Conservation (phyloP, 2,888 invertebrate genomes). For the Stenodema calcarata region DNA sequence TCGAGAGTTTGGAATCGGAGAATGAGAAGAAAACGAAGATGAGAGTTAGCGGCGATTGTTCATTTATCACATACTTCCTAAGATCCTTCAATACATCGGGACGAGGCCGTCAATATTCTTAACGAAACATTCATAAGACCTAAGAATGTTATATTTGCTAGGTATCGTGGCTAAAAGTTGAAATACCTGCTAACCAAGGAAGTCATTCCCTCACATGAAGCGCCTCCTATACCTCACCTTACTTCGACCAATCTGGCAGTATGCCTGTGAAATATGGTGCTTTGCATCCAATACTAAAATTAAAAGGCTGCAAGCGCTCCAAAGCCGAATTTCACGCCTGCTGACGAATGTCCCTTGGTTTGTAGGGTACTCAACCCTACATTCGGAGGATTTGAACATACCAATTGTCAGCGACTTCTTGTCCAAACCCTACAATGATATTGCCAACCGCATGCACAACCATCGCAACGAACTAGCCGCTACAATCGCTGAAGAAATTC, state of each 20-base stretch:
- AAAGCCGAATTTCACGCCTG: not conserved
- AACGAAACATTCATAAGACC: too few species aligned
- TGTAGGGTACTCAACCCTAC: not conserved
- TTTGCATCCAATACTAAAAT: not conserved
- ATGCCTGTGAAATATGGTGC: not conserved
- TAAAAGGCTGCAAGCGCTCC: not conserved
- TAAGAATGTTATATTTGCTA: too few species aligned
- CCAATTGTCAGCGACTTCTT: not conserved
- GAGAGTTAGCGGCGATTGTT: too few species aligned
- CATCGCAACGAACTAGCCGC: not conserved
- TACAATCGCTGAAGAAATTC: not conserved
- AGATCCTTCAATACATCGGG: too few species aligned
- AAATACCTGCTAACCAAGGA: not conserved
- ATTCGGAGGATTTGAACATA: not conserved
- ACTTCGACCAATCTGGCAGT: not conserved
- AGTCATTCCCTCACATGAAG: not conserved
- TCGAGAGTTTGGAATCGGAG: too few species aligned
- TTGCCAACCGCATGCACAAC: not conserved
- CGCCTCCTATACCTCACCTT: not conserved
- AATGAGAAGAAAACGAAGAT: too few species aligned
- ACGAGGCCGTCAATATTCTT: too few species aligned
- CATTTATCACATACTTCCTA: too few species aligned
- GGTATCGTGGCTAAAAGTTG: not conserved
- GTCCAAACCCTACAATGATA: not conserved
- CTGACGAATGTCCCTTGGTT: not conserved